These are phyloP conservation scores for Botia kubotai DNA, from an alignment of 2,797 vertebrate species.

Conservation along the genomic window DNA sequence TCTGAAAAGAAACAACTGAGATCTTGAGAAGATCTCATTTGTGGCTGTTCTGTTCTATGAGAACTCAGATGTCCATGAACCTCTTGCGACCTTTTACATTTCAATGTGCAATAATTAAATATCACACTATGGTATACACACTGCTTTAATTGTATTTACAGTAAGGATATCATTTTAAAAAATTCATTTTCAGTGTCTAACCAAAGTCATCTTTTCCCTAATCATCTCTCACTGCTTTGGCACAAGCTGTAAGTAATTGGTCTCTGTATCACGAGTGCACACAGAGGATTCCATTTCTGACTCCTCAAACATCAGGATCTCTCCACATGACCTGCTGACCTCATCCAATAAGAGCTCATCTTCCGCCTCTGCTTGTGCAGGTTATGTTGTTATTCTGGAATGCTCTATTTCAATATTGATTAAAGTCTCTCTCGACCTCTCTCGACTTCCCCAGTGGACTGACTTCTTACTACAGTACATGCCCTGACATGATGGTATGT, in stretches of 20 bases:
- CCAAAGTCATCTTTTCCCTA: constrained; percentile 26
- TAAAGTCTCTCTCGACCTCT: constrained; percentile 10
- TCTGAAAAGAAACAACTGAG: background rate
- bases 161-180: background rate
- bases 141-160: background rate
- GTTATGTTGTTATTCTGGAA: constrained; percentile 10
- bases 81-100: background rate
- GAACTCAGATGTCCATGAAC: background rate
- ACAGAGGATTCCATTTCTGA: constrained; percentile 21
- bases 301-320: constrained; percentile 18
- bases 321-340: constrained; percentile 37
- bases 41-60: no score
- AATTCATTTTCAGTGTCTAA: background rate
- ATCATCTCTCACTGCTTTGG: constrained; percentile 30
- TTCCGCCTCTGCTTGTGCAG: constrained; percentile 10
- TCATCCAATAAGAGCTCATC: constrained; percentile 10
- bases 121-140: background rate
- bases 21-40: no score
- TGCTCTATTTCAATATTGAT: constrained; percentile 34
- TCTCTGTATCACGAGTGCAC: constrained; percentile 18
- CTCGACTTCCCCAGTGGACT: background rate
- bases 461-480: constrained; percentile 3
- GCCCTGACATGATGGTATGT: constrained; percentile 14
- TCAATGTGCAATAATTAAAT: background rate
- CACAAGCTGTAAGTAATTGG: constrained; percentile 17